These are phyloP conservation scores for Pristionchus pacificus DNA, from an alignment of 1,140 invertebrate species.

Conservation along the genomic window DNA sequence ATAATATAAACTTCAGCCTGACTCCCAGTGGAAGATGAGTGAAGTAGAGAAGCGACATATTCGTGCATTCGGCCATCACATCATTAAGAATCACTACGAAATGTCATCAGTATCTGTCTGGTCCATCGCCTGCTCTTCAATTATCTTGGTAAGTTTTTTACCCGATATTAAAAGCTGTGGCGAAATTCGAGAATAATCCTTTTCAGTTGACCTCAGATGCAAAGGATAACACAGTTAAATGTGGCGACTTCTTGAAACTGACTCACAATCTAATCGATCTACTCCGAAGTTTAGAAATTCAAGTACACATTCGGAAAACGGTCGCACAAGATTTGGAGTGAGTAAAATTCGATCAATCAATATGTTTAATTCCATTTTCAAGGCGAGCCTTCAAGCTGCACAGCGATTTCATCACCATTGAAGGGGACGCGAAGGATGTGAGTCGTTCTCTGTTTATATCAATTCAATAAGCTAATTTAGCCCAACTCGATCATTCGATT, in stretches of 20 bases:
- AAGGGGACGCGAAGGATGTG: background rate
- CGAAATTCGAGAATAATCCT: background rate
- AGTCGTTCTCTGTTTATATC: too few relatives aligned
- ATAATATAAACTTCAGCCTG: conserved; percentile 29
- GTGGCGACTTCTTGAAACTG: too few relatives aligned
- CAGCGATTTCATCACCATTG: background rate
- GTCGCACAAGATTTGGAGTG: background rate
- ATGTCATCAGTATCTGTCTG: conserved; percentile 47
- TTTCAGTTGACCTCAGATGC: conserved; percentile 11
- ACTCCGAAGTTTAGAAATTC: conserved; percentile 7
- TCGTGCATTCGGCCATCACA: conserved; percentile 41
- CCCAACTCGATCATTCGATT: background rate
- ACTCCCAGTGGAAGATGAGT: conserved; percentile 26
- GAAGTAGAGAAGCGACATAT: conserved; percentile 29
- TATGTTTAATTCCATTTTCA: too few relatives aligned
- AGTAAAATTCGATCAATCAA: background rate
- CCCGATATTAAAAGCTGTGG: background rate
- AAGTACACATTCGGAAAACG: conserved; percentile 10
- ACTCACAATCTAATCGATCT: conserved; percentile 14
- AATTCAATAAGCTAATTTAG: background rate
- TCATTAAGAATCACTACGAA: conserved; percentile 45
- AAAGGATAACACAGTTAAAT: background rate
- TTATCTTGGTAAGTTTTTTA: conserved; percentile 27
- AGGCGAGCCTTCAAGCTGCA: background rate
- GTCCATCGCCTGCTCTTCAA: conserved; percentile 40